Percentiles rank a stretch among this genome's conserved stretches.
Evolutionary conservation across 2,888 invertebrate species (phyloP).

Genomic region (Synergus umbraculus): DNA sequence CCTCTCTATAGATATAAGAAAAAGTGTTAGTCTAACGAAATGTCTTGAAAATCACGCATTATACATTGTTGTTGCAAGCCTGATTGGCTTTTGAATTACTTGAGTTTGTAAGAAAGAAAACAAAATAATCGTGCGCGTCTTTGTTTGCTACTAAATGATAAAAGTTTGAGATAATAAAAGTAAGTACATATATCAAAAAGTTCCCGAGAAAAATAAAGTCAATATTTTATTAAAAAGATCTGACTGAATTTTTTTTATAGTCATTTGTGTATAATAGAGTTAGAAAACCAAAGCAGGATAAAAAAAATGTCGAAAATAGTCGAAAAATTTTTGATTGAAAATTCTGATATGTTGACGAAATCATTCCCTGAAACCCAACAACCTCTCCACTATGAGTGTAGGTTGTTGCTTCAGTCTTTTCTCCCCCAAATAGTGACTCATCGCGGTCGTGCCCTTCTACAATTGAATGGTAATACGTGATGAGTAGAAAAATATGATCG

Average conservation of each 20-base stretch:
- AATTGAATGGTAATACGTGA: conserved; percentile 27
- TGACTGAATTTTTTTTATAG: not conserved
- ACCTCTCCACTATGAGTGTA: not conserved
- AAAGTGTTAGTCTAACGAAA: too few relatives aligned
- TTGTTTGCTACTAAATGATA: too few relatives aligned
- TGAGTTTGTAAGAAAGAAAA: too few relatives aligned
- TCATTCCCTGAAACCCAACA: conserved; percentile 9
- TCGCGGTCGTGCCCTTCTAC: conserved; percentile 14
- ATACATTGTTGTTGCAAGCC: too few relatives aligned
- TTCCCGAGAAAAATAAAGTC: not conserved
- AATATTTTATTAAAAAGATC: not conserved
- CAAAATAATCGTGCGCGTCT: too few relatives aligned
- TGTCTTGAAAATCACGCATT: too few relatives aligned
- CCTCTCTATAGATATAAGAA: too few relatives aligned
- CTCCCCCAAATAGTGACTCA: conserved; percentile 21
- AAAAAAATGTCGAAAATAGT: not conserved
- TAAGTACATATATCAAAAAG: too few relatives aligned
- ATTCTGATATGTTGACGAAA: conserved; percentile 23
- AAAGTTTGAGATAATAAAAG: too few relatives aligned
- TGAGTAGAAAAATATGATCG: conserved; percentile 24
- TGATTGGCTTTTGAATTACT: too few relatives aligned
- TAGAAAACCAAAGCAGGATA: not conserved
- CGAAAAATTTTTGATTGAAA: conserved; percentile 10
- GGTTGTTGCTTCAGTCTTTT: conserved; percentile 26
- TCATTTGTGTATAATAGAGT: not conserved